Base-by-base conservation (phyloP, 2,888 invertebrate species). In the Boloria euphrosyne region DNA sequence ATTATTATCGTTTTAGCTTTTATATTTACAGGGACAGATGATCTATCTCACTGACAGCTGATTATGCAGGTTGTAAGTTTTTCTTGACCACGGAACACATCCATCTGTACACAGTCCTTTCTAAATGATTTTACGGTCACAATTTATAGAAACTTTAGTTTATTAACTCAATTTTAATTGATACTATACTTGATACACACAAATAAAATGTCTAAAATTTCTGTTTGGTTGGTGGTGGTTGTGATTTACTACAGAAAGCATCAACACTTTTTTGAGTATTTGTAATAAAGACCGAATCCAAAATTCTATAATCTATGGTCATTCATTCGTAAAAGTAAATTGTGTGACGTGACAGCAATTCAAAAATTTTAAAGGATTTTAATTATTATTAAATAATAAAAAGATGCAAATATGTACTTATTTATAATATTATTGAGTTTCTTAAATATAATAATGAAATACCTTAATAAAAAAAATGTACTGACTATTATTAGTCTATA, bases 1-100 rank as follows among this genome's bases (percentile, higher is more conserved):
- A 86, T 89, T 90, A 83, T 89, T 89, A 86, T 89, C 83, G 87
- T 88, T 86, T 91, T 84, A 88, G 85, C 86, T 89, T 89, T 90
- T 87, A 89, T 92, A 92, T 92, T 91, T 92, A 92, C 92, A 90
- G 86, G 85, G 90, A 92, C 92, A 92, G 92, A 91, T 92, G 92
- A 92, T 92, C 89, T 89, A 84, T 87, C 86, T 92, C 90, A 90
- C 87, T 93, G 92, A 93, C 93, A 92, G 92, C 92, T 92, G 92
- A 92, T 92, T 92, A 92, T 92, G 92, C 90, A 90, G 91, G 92
- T 89, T 89, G 90, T 87, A 87, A 88, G 91, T 90, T 92, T 91
- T 92, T 89, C 89, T 88, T 80, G 81, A 85, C 82, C 86, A 87
- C 88, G 86, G 82, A 85, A 83, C 87, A 88, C 89, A 87, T 90